Evolutionary conservation across 2,113 vertebrate genomes (phyloP).

Genomic region (Gallinago paraguaiae): DNA sequence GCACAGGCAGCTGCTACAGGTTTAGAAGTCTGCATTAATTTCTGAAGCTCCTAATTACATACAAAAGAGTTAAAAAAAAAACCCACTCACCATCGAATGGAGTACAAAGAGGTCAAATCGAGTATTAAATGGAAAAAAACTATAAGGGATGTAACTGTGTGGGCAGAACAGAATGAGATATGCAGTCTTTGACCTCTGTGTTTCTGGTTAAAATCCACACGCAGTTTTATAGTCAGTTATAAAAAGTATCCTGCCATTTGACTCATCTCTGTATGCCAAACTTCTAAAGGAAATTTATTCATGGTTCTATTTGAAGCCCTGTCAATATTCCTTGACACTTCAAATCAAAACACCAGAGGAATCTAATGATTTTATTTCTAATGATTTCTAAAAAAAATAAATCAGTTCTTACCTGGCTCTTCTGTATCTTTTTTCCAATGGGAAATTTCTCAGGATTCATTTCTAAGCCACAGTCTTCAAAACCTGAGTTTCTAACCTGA

Average conservation of each 20-base stretch:
- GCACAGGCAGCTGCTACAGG: not conserved
- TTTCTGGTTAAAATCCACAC: not conserved
- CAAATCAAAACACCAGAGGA: conserved; percentile 26
- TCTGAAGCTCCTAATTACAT: not conserved
- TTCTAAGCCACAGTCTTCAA: not conserved
- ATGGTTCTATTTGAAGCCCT: not conserved
- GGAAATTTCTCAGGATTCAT: not conserved
- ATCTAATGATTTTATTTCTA: conserved; percentile 29
- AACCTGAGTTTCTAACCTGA: not conserved
- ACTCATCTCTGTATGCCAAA: conserved; percentile 23
- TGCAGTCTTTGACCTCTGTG: not conserved
- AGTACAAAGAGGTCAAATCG: not conserved
- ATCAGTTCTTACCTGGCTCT: not conserved
- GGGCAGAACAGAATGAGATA: not conserved
- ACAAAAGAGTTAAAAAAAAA: not conserved
- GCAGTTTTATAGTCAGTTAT: not conserved
- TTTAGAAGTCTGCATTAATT: not conserved
- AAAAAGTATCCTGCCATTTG: conserved; percentile 48
- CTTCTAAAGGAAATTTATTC: conserved; percentile 27
- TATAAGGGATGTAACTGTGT: not conserved
- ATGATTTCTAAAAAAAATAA: not conserved
- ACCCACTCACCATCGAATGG: not conserved
- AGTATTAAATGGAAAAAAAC: not conserved
- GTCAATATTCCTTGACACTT: conserved; percentile 18
- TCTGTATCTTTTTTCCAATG: not conserved